Evolutionary conservation across 2,888 invertebrate genomes (phyloP), one percentile per base, ranked within the genome.

Genomic region (Anthophora plumipes): DNA sequence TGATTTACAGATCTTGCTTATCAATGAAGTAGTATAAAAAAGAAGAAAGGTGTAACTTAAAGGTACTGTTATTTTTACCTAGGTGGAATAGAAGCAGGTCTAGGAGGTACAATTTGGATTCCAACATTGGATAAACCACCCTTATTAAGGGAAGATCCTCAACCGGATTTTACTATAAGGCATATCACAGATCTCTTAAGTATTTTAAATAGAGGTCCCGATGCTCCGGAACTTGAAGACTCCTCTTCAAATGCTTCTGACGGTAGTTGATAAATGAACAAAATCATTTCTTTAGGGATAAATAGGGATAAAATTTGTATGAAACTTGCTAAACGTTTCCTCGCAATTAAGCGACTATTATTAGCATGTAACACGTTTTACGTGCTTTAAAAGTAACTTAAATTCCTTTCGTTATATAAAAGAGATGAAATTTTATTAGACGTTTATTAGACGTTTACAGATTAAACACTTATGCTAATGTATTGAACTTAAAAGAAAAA

Each of bases 21-120:
- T 55, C 9, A 55, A 55, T 55, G 0, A 37, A 57, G n/a, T 57
- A 57, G 11, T 20, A 39, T 39, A 31, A 20, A 20, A 37, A 59
- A 37, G 7, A 37, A 20, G 12, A 37, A 59, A 37, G 7, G 22
- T 41, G 0, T 17, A 22, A n/a, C 12, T 41, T 75, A 52, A 60
- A n/a, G 57, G 37, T 41, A 25, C n/a, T n/a, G n/a, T 61, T 54
- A 48, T 37, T 50, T 73, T 60, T 55, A 46, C 8, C 1, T 52
- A 95, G 98, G 97, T 80, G 97, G 97, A 41, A 96, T 95, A 89
- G 94, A 96, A 92, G 97, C 97, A 46, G 96, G 96, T 86, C 92
- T 97, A 78, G 96, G 96, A 17, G 96, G 96, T 46, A 97, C 97
- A 0, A 96, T 98, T 25, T 97, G 97, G 97, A 95, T 97, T 86